Conservation (phyloP, 2,113 vertebrate species). For the Cynocephalus volans region DNA sequence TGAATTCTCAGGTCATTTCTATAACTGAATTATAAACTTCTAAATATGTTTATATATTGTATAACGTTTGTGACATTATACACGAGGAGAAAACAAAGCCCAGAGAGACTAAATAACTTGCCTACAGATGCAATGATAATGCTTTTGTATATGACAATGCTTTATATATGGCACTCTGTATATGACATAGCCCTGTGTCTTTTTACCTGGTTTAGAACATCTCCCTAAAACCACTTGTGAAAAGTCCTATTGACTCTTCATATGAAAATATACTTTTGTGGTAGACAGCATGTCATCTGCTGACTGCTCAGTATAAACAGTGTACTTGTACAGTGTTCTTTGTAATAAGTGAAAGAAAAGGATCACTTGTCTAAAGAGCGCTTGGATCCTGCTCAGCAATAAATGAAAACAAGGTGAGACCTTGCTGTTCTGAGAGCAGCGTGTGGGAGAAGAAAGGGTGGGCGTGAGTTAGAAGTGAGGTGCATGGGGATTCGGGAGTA, state of each 20-base stretch:
- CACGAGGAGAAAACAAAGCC: background rate
- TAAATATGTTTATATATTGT: background rate
- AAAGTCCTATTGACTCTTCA: slow-evolving; percentile 20
- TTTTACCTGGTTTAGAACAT: background rate
- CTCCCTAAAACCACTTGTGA: background rate
- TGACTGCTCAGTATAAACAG: background rate
- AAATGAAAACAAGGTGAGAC: slow-evolving; percentile 37
- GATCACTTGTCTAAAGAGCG: slow-evolving; percentile 34
- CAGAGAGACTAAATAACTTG: background rate
- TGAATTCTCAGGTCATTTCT: background rate
- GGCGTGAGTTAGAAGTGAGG: background rate
- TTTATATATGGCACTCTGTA: background rate
- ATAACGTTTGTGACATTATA: background rate
- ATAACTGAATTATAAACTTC: background rate
- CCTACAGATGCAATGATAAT: background rate
- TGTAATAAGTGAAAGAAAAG: background rate
- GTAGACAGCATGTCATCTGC: background rate
- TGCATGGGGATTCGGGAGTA: background rate
- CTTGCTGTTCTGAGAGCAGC: background rate
- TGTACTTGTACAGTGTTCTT: background rate
- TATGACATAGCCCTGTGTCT: background rate
- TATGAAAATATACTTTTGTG: background rate
- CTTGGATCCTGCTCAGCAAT: background rate
- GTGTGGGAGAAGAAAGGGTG: background rate
- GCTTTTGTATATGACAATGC: no score